phyloP scores from a whole-genome alignment of 1,140 invertebrate genomes.

The Neuroterus valhalla region DNA sequence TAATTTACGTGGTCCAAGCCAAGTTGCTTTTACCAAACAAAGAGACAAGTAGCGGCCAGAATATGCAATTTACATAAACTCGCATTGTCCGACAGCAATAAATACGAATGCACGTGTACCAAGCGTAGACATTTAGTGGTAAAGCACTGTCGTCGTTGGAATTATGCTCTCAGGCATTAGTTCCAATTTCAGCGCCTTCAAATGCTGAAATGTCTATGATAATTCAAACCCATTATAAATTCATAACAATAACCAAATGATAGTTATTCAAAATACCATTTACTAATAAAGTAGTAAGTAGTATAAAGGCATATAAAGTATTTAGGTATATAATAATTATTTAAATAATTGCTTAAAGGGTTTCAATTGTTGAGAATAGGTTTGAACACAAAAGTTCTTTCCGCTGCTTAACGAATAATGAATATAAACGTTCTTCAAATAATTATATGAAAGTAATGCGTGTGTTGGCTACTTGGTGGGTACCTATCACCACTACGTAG shows the following conservation, averaged over 20 bases:
- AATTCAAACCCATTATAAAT: background rate
- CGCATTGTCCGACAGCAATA: constrained; percentile 18
- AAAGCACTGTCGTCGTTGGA: background rate
- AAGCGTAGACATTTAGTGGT: constrained; percentile 17
- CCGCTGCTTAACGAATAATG: too few species aligned
- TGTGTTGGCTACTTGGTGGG: too few species aligned
- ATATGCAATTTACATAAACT: constrained; percentile 24
- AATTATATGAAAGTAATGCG: too few species aligned
- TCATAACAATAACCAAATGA: background rate
- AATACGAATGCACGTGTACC: constrained; percentile 17
- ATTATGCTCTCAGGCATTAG: constrained; percentile 18
- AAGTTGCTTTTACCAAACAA: constrained; percentile 18
- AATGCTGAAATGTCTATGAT: background rate
- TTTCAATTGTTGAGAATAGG: too few species aligned
- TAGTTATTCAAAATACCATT: too few species aligned
- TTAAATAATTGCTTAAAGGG: too few species aligned
- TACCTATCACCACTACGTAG: too few species aligned
- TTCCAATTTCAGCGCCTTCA: background rate
- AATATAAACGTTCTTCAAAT: too few species aligned
- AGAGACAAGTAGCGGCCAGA: background rate
- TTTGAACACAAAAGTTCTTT: too few species aligned
- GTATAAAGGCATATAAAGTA: too few species aligned
- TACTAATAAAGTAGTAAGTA: too few species aligned
- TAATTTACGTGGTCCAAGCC: constrained; percentile 4
- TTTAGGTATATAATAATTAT: too few species aligned